Evolutionary conservation across 1,140 invertebrate genomes (phyloP), one percentile per base, ranked within the genome.

Genomic region (Sinella curviseta): DNA sequence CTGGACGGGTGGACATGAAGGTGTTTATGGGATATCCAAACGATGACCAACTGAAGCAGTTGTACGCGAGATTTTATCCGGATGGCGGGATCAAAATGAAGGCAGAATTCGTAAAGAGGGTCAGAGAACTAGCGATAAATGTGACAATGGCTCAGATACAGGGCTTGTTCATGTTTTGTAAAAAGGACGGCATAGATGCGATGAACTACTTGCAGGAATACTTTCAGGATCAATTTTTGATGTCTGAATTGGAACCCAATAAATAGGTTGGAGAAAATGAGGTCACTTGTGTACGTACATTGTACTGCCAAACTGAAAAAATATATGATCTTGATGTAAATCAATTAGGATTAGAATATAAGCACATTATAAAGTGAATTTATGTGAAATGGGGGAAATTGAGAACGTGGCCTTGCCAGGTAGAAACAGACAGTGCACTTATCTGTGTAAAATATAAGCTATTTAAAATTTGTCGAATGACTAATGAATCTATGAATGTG

Each of bases 1-100:
- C 74, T 75, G 74, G 74, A 36, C 14, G 74, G 28, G 74, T 48
- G 17, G 74, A 75, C 24, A 36, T 75, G 35, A 75, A 75, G 36
- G 8, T 75, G 14, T 48, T n/a, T 24, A 26, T 75, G 17, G 74
- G 28, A 3, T 75, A 75, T 26, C 74, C 74, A 26, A 26, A 54
- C 28, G 74, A 75, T 48, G 74, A 36, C 74, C 74, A 75, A 24
- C 24, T 75, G 17, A 54, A 75, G 28, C 35, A 54, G 28, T 2
- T 75, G 20, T 75, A 48, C 35, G 39, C 34, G 24, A 36, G 39
- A 24, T 75, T 75, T 26, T 75, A 75, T 54, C 74, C 74, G 14
- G 74, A 75, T 1, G 36, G 8, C 24, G 74, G 39, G 1, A 26
- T 54, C 24, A 54, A 48, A 30, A 75, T 75, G 74, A 54, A 48